phyloP scores from a whole-genome alignment of 2,113 vertebrate species.

The Sebastes fasciatus region DNA sequence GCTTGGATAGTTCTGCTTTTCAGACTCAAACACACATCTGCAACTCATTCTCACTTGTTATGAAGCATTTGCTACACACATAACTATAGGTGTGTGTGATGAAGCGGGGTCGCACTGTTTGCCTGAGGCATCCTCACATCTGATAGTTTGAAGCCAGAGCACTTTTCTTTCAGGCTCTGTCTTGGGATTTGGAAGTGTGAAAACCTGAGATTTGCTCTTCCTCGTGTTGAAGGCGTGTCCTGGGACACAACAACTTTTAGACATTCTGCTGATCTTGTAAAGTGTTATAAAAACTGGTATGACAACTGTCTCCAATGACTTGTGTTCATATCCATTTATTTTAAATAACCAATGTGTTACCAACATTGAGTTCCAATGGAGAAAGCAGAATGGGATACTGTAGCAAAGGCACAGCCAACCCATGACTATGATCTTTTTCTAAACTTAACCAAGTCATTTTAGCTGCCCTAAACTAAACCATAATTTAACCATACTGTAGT shows the following conservation, averaged over 20 bases:
- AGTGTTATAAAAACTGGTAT: not conserved
- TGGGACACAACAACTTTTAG: not conserved
- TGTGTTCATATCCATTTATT: not conserved
- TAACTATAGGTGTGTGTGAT: constrained; percentile 13
- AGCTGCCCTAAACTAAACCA: no score
- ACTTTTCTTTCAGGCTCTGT: constrained; percentile 14
- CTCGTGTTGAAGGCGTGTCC: not conserved
- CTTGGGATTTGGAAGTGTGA: constrained; percentile 15
- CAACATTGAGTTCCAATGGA: not conserved
- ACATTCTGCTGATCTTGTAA: not conserved
- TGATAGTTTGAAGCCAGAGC: constrained; percentile 23
- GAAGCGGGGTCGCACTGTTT: constrained; percentile 18
- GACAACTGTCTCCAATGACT: not conserved
- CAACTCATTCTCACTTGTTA: constrained; percentile 12
- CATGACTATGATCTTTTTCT: not conserved
- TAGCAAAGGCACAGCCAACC: not conserved
- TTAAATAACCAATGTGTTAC: not conserved
- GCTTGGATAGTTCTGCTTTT: not conserved
- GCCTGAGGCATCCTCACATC: constrained; percentile 28
- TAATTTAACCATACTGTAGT: no score
- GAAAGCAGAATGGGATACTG: not conserved
- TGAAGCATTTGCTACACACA: constrained; percentile 6
- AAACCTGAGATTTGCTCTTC: constrained; percentile 11
- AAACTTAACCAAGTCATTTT: not conserved
- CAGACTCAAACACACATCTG: not conserved